Evolutionary conservation across 1,140 invertebrate species (phyloP).

Genomic region (Cataglyphis hispanica): DNA sequence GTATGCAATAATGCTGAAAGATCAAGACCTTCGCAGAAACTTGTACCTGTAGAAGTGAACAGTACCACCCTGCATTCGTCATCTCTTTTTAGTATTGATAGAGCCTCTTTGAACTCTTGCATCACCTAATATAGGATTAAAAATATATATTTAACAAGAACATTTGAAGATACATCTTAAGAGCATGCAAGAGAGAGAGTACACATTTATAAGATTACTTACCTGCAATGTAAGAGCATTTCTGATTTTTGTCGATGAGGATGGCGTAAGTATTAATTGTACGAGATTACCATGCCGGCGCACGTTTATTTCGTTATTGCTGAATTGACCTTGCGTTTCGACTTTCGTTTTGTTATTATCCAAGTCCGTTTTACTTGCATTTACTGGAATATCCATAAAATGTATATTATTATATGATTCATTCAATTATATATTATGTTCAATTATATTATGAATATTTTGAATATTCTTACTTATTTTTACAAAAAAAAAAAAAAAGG

Average conservation of each 20-base stretch:
- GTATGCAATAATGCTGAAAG: conserved; percentile 88
- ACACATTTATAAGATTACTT: conserved; percentile 60
- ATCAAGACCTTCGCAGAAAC: conserved; percentile 92
- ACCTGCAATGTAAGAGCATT: conserved; percentile 88
- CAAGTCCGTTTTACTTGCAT: conserved; percentile 74
- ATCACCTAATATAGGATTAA: conserved; percentile 86
- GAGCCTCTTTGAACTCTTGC: conserved; percentile 88
- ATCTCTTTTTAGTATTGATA: conserved; percentile 88
- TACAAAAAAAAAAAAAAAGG: not conserved
- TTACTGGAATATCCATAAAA: conserved; percentile 71
- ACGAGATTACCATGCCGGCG: conserved; percentile 89
- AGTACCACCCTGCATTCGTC: conserved; percentile 89
- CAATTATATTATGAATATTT: too few relatives aligned
- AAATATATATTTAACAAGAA: conserved; percentile 33
- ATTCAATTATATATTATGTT: not conserved
- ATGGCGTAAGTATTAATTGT: conserved; percentile 89
- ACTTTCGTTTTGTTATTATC: conserved; percentile 79
- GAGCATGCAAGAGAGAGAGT: not conserved
- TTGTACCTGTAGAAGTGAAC: conserved; percentile 88
- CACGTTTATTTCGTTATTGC: conserved; percentile 89
- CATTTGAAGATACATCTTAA: not conserved
- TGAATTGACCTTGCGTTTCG: conserved; percentile 83
- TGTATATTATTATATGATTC: not conserved
- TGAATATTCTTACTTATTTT: conserved; percentile 5
- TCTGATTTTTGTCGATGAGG: conserved; percentile 87